Conservation (phyloP, 2,113 vertebrate species). For the Ptilorrhoa leucosticta region DNA sequence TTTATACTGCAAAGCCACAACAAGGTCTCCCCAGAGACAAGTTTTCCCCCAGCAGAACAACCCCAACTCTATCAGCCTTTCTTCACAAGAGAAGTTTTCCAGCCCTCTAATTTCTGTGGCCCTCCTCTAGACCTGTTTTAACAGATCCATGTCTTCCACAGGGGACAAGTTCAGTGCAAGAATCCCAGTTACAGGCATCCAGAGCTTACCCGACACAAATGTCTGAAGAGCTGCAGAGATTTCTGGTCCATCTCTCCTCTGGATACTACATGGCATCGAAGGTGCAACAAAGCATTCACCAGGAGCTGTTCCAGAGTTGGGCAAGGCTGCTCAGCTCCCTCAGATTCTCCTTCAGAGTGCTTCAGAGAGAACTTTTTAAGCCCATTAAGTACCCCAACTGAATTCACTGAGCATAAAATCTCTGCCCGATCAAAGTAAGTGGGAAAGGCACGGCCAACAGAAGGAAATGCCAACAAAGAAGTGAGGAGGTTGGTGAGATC, state of each 20-base stretch:
- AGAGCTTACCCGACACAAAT: conserved; percentile 86
- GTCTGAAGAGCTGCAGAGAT: conserved; percentile 84
- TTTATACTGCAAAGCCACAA: neutral
- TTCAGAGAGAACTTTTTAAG: conserved; percentile 78
- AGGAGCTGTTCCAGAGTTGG: conserved; percentile 79
- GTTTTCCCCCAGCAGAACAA: neutral
- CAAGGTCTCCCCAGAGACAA: neutral
- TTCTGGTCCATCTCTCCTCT: conserved; percentile 80
- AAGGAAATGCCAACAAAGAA: conserved; percentile 85
- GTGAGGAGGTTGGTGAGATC: conserved; percentile 75
- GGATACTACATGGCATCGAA: conserved; percentile 82
- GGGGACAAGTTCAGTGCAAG: neutral
- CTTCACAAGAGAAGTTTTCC: neutral
- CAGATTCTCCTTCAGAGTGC: conserved; percentile 40
- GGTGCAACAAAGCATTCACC: conserved; percentile 82
- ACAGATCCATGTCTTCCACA: neutral
- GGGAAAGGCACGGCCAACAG: conserved; percentile 70
- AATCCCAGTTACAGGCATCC: neutral
- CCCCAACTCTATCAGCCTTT: neutral
- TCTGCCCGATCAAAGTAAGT: conserved; percentile 85
- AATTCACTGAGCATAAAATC: conserved; percentile 82
- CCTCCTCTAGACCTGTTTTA: neutral
- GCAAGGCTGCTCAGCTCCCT: conserved; percentile 34
- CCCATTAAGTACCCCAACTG: conserved; percentile 76
- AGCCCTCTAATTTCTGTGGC: neutral